Percentiles rank a stretch among this genome's conserved stretches.
These are phyloP conservation scores for Meloe dianella DNA, from an alignment of 2,888 invertebrate species.

Conservation along the genomic window DNA sequence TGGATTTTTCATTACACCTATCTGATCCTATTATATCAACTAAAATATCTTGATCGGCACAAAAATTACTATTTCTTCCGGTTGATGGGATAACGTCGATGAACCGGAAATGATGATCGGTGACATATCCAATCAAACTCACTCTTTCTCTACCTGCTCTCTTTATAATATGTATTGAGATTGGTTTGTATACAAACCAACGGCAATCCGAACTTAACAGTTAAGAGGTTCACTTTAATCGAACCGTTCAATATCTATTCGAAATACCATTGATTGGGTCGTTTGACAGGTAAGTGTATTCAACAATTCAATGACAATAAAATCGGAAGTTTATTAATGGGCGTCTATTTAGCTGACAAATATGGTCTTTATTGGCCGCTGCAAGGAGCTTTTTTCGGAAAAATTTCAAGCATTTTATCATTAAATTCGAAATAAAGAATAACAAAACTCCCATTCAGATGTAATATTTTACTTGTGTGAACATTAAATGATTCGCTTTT, in stretches of 20 bases:
- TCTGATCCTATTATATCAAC: slow-evolving; percentile 41
- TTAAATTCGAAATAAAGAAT: no score
- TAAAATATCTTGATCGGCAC: slow-evolving; percentile 37
- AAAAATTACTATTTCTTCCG: slow-evolving; percentile 49
- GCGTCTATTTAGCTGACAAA: not conserved
- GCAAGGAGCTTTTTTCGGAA: no score
- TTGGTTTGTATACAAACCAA: slow-evolving; percentile 36
- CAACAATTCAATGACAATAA: slow-evolving; percentile 18
- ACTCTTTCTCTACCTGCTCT: slow-evolving; percentile 39
- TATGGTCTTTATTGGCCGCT: not conserved
- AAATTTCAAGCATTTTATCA: no score
- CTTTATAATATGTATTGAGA: slow-evolving; percentile 22
- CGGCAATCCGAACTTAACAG: slow-evolving; percentile 28
- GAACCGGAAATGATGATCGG: slow-evolving; percentile 48
- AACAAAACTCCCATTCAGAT: no score
- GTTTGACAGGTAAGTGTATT: slow-evolving; percentile 34
- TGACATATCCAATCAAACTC: slow-evolving; percentile 52
- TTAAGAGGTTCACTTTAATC: slow-evolving; percentile 34
- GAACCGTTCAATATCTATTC: slow-evolving; percentile 35
- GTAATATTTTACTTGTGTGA: no score
- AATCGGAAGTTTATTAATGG: no score
- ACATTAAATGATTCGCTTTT: no score
- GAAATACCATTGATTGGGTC: slow-evolving; percentile 32
- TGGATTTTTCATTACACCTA: slow-evolving; percentile 49
- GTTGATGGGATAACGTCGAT: slow-evolving; percentile 41